A percentile compares a stretch with the other conserved stretches of the same genome.
These are phyloP conservation scores for Pseudorasbora parva DNA, from an alignment of 2,113 vertebrate genomes.

Conservation along the genomic window DNA sequence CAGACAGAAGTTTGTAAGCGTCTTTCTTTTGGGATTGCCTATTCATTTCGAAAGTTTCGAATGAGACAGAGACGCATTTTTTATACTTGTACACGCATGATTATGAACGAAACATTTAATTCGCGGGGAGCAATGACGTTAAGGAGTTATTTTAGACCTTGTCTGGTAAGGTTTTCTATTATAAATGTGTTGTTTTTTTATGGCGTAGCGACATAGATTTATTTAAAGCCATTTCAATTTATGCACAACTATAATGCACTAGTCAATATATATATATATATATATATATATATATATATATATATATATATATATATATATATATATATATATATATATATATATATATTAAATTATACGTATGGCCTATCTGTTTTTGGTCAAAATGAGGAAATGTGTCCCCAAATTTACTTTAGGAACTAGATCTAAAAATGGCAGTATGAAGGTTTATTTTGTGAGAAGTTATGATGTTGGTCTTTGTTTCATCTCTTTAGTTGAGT, in stretches of 20 bases:
- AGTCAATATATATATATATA: too few relatives aligned
- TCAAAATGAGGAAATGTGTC: background rate
- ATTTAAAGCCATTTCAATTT: background rate
- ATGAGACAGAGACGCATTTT: background rate
- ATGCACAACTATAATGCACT: background rate
- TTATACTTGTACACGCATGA: background rate
- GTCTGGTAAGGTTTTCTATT: background rate
- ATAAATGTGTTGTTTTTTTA: background rate
- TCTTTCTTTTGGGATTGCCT: background rate
- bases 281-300: too few relatives aligned
- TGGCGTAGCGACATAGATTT: background rate
- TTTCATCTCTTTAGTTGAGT: background rate
- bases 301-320: too few relatives aligned
- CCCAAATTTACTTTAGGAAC: background rate
- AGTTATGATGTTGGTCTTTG: background rate
- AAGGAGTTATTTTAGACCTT: background rate
- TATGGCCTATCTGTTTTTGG: background rate
- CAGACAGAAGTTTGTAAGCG: background rate
- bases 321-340: too few relatives aligned
- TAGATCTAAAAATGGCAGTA: background rate
- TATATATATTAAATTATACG: too few relatives aligned
- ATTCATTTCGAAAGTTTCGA: background rate
- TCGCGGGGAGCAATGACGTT: background rate
- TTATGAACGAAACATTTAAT: background rate
- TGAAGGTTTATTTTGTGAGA: background rate